Evolutionary conservation across 1,140 invertebrate genomes (phyloP), one percentile per base, ranked within the genome.

Genomic region (Liolophura sinensis): DNA sequence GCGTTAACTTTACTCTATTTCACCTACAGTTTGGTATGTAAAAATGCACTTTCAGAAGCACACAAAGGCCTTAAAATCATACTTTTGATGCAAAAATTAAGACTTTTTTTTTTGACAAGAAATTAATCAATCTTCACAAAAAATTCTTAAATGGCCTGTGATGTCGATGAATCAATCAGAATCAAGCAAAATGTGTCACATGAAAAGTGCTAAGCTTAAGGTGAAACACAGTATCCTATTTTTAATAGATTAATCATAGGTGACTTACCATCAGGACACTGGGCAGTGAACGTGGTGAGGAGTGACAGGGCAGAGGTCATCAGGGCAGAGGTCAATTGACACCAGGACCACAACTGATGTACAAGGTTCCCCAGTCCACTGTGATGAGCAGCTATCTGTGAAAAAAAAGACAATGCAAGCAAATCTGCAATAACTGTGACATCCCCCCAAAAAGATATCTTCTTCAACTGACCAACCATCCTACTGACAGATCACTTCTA

Each of bases 291-390:
- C 4, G 74, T 76, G n/a, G 72, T 69, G 15, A 82, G 65, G 0
- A 82, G 70, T 14, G 73, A 65, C 24, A 82, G 49, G 48, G 70
- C 62, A 65, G 74, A 70, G 0, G 67, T 50, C 74, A 82, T 75
- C 22, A 82, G 68, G 9, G 55, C 25, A 1, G 67, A 18, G 40
- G 81, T 79, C 59, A 78, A 50, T 27, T 75, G 73, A 68, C 78
- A 76, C 81, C 80, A 83, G 0, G 76, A 55, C 81, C 81, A 83
- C 25, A 83, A 51, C 50, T 68, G 72, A 57, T 82, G 78, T 14
- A 78, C 47, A 1, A 82, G 61, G 27, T 62, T 62, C 15, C 68
- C 73, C 56, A 83, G 68, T 18, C 74, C 75, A 67, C 73, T 72
- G 58, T 81, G 74, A 55, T 72, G 71, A 65, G 74, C 74, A 0